These are phyloP conservation scores for Peromyscus polionotus DNA, from an alignment of 2,113 vertebrate species.

Conservation along the genomic window DNA sequence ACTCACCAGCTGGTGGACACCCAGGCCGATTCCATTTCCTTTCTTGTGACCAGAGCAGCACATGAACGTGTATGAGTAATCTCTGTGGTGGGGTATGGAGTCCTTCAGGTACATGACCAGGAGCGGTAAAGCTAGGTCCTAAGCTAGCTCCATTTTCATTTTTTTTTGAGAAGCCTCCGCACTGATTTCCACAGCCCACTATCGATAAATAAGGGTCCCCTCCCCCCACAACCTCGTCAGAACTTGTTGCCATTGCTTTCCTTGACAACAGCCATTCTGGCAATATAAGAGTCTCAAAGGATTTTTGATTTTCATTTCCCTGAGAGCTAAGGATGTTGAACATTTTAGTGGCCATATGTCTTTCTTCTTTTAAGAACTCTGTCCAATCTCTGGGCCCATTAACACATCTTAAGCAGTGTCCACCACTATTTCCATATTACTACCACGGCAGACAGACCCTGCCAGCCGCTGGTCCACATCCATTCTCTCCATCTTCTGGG, in stretches of 20 bases:
- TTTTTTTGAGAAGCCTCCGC: not conserved
- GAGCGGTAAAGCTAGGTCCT: not conserved
- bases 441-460: not conserved
- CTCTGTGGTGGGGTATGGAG: not conserved
- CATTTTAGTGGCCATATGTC: not conserved
- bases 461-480: not conserved
- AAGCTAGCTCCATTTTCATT: not conserved
- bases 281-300: not conserved
- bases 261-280: not conserved
- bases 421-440: not conserved
- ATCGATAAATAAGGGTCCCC: not conserved
- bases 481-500: not conserved
- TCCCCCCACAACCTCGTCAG: not conserved
- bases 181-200: not conserved
- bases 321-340: not conserved
- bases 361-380: not conserved
- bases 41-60: not conserved
- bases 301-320: not conserved
- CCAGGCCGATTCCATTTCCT: not conserved
- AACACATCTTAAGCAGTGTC: not conserved
- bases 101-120: not conserved
- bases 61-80: no score
- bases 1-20: not conserved
- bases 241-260: not conserved
- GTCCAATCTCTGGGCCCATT: not conserved